Conservation (phyloP, 2,797 vertebrate species). For the Tamandua tetradactyla region DNA sequence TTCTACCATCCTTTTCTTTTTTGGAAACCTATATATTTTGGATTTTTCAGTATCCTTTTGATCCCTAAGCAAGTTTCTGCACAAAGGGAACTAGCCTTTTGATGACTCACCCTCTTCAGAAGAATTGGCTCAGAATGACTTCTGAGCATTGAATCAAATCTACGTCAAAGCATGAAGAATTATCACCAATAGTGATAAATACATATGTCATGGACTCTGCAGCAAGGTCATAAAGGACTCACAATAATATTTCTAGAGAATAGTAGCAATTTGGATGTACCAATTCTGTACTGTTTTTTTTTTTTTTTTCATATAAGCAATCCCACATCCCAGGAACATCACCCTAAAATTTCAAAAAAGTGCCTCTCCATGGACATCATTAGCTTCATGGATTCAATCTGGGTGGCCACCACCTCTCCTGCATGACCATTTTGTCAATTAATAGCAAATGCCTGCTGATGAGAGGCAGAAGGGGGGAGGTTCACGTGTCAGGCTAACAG, state of each 20-base stretch:
- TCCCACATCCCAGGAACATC: neutral
- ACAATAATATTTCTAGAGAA: neutral
- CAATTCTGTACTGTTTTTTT: neutral
- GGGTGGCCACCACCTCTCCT: neutral
- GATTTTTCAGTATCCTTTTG: neutral
- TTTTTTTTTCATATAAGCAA: neutral
- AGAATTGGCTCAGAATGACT: neutral
- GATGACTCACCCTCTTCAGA: neutral
- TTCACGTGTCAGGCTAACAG: neutral
- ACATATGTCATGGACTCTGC: neutral
- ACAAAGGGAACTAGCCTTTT: neutral
- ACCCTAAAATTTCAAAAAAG: neutral
- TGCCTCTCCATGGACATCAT: neutral
- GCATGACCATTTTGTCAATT: neutral
- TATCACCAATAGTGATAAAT: neutral
- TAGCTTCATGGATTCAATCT: neutral
- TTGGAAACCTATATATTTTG: neutral
- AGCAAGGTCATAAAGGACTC: neutral
- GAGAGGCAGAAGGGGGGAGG: neutral
- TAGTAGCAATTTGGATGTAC: neutral
- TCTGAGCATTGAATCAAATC: neutral
- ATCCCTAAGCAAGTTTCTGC: constrained; percentile 3
- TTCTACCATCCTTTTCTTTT: neutral
- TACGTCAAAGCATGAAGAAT: neutral
- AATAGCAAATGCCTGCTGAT: neutral